Percentiles rank a stretch among this genome's conserved stretches.
Evolutionary conservation across 2,888 invertebrate genomes (phyloP).

Genomic region (Cancer borealis): DNA sequence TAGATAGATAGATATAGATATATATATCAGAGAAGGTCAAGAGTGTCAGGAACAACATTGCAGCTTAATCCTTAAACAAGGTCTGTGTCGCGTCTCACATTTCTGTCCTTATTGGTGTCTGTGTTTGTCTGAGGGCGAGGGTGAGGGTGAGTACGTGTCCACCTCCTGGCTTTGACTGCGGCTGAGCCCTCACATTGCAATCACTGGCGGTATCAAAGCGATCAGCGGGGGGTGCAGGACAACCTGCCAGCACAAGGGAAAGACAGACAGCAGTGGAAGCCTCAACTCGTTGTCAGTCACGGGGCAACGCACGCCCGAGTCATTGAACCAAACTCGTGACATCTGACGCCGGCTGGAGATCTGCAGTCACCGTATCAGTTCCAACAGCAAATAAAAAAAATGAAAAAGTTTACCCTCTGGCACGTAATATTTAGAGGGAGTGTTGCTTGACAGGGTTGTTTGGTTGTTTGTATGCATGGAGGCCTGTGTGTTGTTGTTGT

Average conservation of each 20-base stretch:
- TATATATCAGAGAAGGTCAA: too few species aligned
- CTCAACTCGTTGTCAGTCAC: neutral
- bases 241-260: neutral
- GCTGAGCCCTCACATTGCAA: conserved; percentile 6
- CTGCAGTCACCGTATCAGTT: neutral
- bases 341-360: conserved; percentile 3
- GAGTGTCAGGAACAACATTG: too few species aligned
- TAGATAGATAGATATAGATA: too few species aligned
- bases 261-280: neutral
- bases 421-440: conserved; percentile 1
- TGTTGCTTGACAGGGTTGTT: neutral
- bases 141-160: neutral
- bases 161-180: neutral
- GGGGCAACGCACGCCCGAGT: neutral
- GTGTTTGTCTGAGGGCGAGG: neutral
- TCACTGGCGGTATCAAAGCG: neutral
- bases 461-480: neutral
- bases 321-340: neutral
- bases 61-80: too few species aligned
- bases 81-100: too few species aligned
- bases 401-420: neutral
- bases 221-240: neutral
- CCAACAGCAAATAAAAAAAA: neutral
- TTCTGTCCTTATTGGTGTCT: neutral
- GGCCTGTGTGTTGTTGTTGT: neutral